Base-by-base conservation (phyloP, 2,888 invertebrate species). In the Rhagonycha fulva region DNA sequence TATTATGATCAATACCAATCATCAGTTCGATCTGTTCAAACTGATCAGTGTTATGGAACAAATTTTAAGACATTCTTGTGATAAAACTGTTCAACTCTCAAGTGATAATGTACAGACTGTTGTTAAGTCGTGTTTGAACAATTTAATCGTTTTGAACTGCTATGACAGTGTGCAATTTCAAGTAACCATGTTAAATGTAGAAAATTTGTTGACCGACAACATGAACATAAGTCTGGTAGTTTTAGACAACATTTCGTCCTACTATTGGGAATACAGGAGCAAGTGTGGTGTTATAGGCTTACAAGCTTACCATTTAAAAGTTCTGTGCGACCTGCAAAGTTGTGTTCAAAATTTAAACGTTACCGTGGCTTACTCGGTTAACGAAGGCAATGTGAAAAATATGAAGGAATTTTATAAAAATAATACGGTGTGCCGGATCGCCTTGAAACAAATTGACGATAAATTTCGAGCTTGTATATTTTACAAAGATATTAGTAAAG, bases 191-290 rank as follows among this genome's bases (percentile, higher is more conserved):
- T 80, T 84, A 72, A 85, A 86, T 0, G 77, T 90, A 10, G 87
- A 88, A 68, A 84, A 86, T 47, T 82, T 89, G 10, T 79, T 90
- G 9, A 79, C 88, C 60, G 82, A 84, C 2, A 85, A 90, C 78
- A 79, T 84, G 2, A 86, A 86, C 76, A 85, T 90, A 9, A 86
- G 88, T 14, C 80, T 91, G 1, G 75, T 91, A 28, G 87, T 88
- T 7, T 81, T 91, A 9, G 91, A 91, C 76, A 88, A 89, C 78
- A 85, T 90, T 32, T 86, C 88, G n/a, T 87, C 89, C 0, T 89
- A 88, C 83, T 91, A 90, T 82, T 91, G 91, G 89, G 82, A 70
- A 68, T 80, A 82, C 68, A 76, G 80, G 62, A 68, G 67, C 47
- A 76, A 70, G 19, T 68, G 72, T 23, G 76, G 76, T 14, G 68